phyloP scores from a whole-genome alignment of 2,797 vertebrate genomes.

The Poecilia wingei region DNA sequence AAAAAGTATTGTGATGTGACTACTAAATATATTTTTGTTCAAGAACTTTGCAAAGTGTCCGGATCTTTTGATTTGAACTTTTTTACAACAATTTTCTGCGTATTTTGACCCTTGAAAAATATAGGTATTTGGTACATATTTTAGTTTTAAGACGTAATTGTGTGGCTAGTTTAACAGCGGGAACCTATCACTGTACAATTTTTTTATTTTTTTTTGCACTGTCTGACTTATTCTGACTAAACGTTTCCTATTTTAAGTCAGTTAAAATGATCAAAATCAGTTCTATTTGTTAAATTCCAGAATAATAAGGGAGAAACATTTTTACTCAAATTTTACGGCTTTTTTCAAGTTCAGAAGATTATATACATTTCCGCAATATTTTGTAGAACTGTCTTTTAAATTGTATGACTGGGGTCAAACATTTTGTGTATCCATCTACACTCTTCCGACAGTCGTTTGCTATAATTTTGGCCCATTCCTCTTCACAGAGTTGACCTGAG shows the following conservation, averaged over 20 bases:
- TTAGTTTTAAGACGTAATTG: background rate
- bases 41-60: background rate
- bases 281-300: background rate
- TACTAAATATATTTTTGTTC: background rate
- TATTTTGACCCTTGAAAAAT: background rate
- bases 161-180: background rate
- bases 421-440: background rate
- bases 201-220: background rate
- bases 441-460: background rate
- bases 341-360: background rate
- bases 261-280: background rate
- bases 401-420: background rate
- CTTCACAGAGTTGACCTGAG: background rate
- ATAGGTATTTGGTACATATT: background rate
- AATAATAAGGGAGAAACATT: background rate
- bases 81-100: background rate
- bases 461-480: background rate
- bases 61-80: background rate
- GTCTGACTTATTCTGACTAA: background rate
- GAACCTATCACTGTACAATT: background rate
- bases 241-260: background rate
- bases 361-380: background rate
- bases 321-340: background rate
- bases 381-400: background rate
- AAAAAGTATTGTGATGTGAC: conserved; percentile 5